Base-by-base conservation (phyloP, 2,888 invertebrate genomes). In the Aelia acuminata region DNA sequence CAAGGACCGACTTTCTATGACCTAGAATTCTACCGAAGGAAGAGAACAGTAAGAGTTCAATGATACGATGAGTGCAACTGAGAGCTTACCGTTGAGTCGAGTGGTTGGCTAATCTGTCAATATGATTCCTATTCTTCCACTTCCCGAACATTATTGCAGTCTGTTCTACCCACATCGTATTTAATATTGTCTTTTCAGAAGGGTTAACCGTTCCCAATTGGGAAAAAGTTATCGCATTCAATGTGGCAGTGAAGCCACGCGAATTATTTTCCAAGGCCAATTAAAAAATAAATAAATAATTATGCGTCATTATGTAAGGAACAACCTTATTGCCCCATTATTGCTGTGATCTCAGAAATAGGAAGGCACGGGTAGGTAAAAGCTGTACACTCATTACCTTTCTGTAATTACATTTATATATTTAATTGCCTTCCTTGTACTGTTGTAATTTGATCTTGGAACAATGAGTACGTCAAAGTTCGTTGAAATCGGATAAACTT, bases 181-280 rank as follows among this genome's bases (percentile, higher is more conserved):
- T 35, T 35, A 70, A 70, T 70, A 31, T 70, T 70, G 63, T 70
- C 63, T 70, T 70, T 70, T 70, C 63, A 70, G 31, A 7, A 18
- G 31, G 63, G 18, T 18, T 70, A 70, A 70, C 63, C 35, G 31
- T 35, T 31, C 31, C 18, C 20, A 70, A 7, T 70, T 35, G 31
- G 31, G 63, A 35, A 18, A 70, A 35, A 35, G 31, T 15, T 70
- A n/a, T 70, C 13, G 15, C 57, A 57, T 26, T 57, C 57, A 26
- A 13, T 31, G 63, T 35, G 31, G 35, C 35, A 70, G 26, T 57
- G 22, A 53, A 53, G 22, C 43, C 43, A 43, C 10, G 43, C 43
- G 10, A 43, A n/a, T n/a, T n/a, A n/a, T n/a, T n/a, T n/a, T n/a
- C n/a, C n/a, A n/a, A n/a, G n/a, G n/a, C n/a, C n/a, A n/a, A n/a